Evolutionary conservation across 92 coral and sea anemone genomes (phyloP).

Genomic region (Chrysogorgia sp.): DNA sequence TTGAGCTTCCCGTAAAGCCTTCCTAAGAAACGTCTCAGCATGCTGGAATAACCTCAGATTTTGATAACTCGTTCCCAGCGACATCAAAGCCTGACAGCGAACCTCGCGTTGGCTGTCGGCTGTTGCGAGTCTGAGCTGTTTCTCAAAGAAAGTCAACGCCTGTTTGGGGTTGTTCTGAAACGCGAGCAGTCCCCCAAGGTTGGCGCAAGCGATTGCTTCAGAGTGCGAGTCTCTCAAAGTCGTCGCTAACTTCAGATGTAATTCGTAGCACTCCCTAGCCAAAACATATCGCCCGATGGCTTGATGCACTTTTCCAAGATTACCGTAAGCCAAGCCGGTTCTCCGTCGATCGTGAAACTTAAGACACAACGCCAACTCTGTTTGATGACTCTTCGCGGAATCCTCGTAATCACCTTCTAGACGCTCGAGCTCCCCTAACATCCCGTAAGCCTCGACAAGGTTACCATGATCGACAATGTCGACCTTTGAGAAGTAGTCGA

Average conservation of each 20-base stretch:
- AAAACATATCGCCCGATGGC: background rate
- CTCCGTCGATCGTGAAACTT: constrained; percentile 15
- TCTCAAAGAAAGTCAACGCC: constrained; percentile 25
- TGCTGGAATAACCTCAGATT: constrained; percentile 16
- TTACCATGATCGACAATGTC: constrained; percentile 17
- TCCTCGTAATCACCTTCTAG: constrained; percentile 7
- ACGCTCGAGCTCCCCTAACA: constrained; percentile 26
- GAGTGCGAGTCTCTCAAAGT: constrained; percentile 4
- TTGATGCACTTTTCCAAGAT: constrained; percentile 24
- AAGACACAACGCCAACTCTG: constrained; percentile 29
- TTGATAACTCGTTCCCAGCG: constrained; percentile 4
- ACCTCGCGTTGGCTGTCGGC: constrained; percentile 1
- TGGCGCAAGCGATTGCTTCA: constrained; percentile 11
- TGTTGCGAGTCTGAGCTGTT: constrained; percentile 20
- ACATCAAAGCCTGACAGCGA: constrained; percentile 7
- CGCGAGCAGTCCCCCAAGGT: constrained; percentile 1
- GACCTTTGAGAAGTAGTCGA: constrained; percentile 29
- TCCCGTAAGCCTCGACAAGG: constrained; percentile 21
- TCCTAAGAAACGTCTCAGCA: constrained; percentile 19
- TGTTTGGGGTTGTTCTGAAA: constrained; percentile 6
- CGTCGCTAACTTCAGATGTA: constrained; percentile 10
- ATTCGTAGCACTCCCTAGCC: constrained; percentile 23
- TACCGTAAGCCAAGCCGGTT: background rate
- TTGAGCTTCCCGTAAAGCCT: constrained; percentile 18
- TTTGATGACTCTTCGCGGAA: constrained; percentile 3